These are phyloP conservation scores for Charaxes varanes DNA, from an alignment of 1,140 invertebrate genomes.

Conservation along the genomic window DNA sequence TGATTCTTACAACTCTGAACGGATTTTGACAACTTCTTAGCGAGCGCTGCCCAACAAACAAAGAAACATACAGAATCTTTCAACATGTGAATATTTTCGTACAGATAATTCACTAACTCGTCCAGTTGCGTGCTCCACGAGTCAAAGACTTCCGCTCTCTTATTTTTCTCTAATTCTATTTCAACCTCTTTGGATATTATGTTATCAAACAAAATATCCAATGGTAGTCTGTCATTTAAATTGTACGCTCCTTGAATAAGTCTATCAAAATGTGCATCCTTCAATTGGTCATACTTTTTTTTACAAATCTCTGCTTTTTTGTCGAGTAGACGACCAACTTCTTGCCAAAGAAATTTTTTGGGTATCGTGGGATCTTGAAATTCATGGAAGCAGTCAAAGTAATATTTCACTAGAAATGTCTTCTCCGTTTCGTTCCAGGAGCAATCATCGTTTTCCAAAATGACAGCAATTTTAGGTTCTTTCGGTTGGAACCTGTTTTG, in stretches of 20 bases:
- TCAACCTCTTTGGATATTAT: constrained; percentile 51
- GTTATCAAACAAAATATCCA: constrained; percentile 51
- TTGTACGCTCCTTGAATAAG: constrained; percentile 40
- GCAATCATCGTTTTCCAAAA: constrained; percentile 18
- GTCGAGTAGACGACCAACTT: constrained; percentile 51
- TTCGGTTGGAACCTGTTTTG: constrained; percentile 32
- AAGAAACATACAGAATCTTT: constrained; percentile 56
- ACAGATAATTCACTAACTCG: constrained; percentile 50
- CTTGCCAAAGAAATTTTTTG: constrained; percentile 54
- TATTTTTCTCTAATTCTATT: constrained; percentile 31
- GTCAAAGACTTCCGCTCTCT: constrained; percentile 17
- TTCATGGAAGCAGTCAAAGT: constrained; percentile 58
- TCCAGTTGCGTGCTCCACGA: constrained; percentile 42
- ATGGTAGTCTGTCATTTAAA: constrained; percentile 31
- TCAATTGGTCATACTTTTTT: constrained; percentile 41
- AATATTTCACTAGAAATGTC: constrained; percentile 54
- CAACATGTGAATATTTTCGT: constrained; percentile 54
- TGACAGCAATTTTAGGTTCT: neutral
- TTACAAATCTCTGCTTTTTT: constrained; percentile 44
- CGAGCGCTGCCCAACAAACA: constrained; percentile 48
- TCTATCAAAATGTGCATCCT: constrained; percentile 36
- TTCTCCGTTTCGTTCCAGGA: constrained; percentile 42
- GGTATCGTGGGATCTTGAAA: constrained; percentile 58
- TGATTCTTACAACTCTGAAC: constrained; percentile 36
- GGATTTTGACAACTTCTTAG: constrained; percentile 32